phyloP scores from a whole-genome alignment of 2,888 invertebrate genomes.

The Tridacna gigas region DNA sequence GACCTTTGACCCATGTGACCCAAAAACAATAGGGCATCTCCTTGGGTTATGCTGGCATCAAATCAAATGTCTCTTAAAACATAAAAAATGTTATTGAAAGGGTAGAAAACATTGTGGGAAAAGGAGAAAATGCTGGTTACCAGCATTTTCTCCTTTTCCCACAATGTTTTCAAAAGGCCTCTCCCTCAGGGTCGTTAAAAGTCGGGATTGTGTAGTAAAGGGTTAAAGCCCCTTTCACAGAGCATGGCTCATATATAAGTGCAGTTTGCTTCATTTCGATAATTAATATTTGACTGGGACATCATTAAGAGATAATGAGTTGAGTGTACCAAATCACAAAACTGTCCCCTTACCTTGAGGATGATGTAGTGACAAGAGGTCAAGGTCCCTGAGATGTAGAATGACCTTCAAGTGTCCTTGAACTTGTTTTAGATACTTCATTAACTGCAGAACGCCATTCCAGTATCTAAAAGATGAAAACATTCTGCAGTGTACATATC shows the following conservation, averaged over 20 bases:
- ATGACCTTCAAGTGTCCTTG: constrained; percentile 22
- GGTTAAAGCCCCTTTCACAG: no score
- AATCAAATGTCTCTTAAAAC: no score
- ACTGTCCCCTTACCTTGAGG: constrained; percentile 23
- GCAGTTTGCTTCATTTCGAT: no score
- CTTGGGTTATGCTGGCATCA: no score
- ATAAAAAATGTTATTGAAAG: no score
- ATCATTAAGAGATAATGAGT: no score
- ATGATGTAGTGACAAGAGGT: constrained; percentile 20
- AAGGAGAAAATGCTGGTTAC: neutral
- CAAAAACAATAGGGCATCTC: no score
- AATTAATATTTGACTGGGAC: no score
- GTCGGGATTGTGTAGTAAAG: no score
- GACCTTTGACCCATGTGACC: no score
- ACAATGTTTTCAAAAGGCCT: neutral
- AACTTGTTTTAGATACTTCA: constrained; percentile 53
- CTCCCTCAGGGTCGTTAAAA: neutral
- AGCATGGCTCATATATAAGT: no score
- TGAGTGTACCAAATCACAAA: neutral
- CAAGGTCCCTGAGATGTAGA: constrained; percentile 39
- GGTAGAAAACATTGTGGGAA: neutral
- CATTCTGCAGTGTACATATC: neutral
- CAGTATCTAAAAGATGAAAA: constrained; percentile 67
- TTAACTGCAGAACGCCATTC: constrained; percentile 68
- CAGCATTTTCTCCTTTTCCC: neutral